These are phyloP conservation scores for Nemotelus nigrinus DNA, from an alignment of 2,888 invertebrate species.

Conservation along the genomic window DNA sequence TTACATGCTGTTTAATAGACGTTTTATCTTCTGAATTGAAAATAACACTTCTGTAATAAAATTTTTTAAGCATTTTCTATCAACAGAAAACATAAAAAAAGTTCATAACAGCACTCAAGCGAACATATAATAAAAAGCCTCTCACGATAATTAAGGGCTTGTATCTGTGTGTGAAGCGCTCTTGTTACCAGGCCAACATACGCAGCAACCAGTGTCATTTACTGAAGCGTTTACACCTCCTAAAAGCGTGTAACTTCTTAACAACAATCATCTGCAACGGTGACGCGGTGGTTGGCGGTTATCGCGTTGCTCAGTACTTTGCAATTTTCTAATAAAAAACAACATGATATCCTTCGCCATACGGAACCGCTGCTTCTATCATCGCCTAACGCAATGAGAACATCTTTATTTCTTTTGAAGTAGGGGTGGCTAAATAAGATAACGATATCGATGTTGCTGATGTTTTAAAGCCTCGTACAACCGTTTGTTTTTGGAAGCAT, in stretches of 20 bases:
- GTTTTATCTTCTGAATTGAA: no score
- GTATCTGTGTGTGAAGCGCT: no score
- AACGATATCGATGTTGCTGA: no score
- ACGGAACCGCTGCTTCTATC: conserved; percentile 32
- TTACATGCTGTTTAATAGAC: no score
- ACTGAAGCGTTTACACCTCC: conserved; percentile 49
- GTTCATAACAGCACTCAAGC: conserved; percentile 9
- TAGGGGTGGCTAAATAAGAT: background rate
- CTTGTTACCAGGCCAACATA: background rate
- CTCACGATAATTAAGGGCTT: conserved; percentile 17
- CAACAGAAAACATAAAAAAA: conserved; percentile 20
- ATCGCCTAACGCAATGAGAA: background rate
- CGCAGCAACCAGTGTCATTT: conserved; percentile 46
- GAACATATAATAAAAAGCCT: conserved; percentile 19
- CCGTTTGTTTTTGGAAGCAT: no score
- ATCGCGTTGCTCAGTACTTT: conserved; percentile 31
- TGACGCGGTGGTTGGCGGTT: conserved; percentile 5
- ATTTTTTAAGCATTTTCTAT: conserved; percentile 31
- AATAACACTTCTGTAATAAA: background rate
- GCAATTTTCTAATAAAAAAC: conserved; percentile 43
- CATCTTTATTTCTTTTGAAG: conserved; percentile 9
- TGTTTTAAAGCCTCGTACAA: no score
- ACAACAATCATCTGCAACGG: conserved; percentile 37
- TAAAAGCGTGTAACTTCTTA: conserved; percentile 39
- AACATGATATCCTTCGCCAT: conserved; percentile 34